Conservation (phyloP, 1,140 invertebrate species). For the Monomorium pharaonis region DNA sequence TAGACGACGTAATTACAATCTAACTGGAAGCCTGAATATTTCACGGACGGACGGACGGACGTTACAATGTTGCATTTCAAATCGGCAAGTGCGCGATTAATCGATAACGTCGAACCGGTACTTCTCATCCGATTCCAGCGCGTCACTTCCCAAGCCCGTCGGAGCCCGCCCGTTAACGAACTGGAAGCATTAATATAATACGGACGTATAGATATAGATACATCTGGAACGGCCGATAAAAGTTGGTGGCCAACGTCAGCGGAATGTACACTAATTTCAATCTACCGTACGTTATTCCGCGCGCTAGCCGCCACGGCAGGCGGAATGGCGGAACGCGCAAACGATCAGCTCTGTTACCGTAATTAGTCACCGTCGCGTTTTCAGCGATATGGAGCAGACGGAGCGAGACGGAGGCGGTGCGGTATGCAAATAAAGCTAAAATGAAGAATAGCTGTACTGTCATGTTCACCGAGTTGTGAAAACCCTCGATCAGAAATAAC, state of each 20-base stretch:
- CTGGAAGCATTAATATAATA: slow-evolving; percentile 54
- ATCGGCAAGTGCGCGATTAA: slow-evolving; percentile 39
- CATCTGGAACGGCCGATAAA: slow-evolving; percentile 12
- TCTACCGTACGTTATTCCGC: slow-evolving; percentile 14
- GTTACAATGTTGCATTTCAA: slow-evolving; percentile 23
- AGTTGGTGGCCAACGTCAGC: slow-evolving; percentile 26
- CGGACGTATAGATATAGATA: slow-evolving; percentile 20
- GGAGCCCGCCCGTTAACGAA: slow-evolving; percentile 28
- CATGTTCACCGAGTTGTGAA: slow-evolving; percentile 28
- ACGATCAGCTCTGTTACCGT: slow-evolving; percentile 22
- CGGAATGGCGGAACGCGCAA: background rate
- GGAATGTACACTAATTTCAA: slow-evolving; percentile 42
- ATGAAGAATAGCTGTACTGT: slow-evolving; percentile 39
- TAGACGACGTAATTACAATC: slow-evolving; percentile 67
- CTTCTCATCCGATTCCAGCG: slow-evolving; percentile 12
- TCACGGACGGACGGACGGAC: slow-evolving; percentile 39
- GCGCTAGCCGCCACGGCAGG: background rate
- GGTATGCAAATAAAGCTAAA: slow-evolving; percentile 49
- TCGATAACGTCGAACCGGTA: slow-evolving; percentile 35
- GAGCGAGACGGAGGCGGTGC: slow-evolving; percentile 3
- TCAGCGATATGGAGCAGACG: slow-evolving; percentile 22
- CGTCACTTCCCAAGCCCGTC: slow-evolving; percentile 26
- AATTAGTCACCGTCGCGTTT: slow-evolving; percentile 53
- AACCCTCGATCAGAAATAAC: slow-evolving; percentile 32
- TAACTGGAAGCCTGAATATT: slow-evolving; percentile 59